Conservation (phyloP, 2,113 vertebrate species). For the Myiozetetes cayanensis region DNA sequence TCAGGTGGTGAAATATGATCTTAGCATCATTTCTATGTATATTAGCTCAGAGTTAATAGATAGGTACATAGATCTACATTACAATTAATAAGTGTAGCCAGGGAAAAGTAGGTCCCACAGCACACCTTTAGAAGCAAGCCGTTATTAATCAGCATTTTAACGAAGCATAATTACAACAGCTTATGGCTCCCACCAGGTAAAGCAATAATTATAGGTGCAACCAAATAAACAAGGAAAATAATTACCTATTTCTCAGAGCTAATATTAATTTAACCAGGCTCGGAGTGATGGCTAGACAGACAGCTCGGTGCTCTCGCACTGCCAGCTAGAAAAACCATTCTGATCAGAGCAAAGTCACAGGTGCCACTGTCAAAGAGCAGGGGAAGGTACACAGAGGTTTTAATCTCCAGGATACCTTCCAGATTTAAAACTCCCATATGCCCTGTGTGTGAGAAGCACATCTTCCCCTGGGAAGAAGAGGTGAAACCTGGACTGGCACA, state of each 20-base stretch:
- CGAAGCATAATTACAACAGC: slow-evolving; percentile 74
- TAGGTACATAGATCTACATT: slow-evolving; percentile 64
- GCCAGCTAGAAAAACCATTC: background rate
- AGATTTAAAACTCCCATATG: background rate
- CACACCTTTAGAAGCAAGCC: slow-evolving; percentile 52
- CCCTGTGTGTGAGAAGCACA: background rate
- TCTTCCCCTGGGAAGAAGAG: background rate
- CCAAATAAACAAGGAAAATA: slow-evolving; percentile 70
- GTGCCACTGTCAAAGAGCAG: background rate
- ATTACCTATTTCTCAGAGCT: slow-evolving; percentile 63
- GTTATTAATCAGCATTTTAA: slow-evolving; percentile 79
- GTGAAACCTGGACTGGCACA: background rate
- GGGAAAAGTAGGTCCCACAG: slow-evolving; percentile 52
- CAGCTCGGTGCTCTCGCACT: background rate
- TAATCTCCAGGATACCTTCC: background rate
- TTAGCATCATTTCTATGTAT: slow-evolving; percentile 34
- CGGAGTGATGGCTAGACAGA: slow-evolving; percentile 48
- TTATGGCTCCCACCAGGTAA: slow-evolving; percentile 74
- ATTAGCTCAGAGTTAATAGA: slow-evolving; percentile 61
- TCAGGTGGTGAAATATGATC: slow-evolving; percentile 26
- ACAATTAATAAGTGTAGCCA: slow-evolving; percentile 59
- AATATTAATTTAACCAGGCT: slow-evolving; percentile 72
- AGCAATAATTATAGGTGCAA: slow-evolving; percentile 71
- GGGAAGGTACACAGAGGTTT: background rate
- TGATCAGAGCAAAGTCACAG: background rate